Evolutionary conservation across 2,113 vertebrate genomes (phyloP).

Genomic region (Desmodus rotundus): DNA sequence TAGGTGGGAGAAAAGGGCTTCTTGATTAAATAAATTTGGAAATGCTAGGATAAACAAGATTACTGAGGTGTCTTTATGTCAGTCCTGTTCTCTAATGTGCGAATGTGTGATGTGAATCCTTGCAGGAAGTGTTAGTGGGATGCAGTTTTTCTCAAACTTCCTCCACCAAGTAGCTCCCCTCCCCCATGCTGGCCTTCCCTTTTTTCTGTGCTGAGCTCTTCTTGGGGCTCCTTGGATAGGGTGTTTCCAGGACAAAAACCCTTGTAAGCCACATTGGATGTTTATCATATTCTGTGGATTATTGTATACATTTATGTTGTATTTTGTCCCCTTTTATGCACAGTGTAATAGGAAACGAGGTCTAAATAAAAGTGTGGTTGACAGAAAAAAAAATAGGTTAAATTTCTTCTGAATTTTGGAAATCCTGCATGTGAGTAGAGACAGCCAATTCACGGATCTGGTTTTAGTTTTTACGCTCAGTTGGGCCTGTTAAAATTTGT

Average conservation of each 20-base stretch:
- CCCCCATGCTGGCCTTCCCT: accelerated
- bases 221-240: not conserved
- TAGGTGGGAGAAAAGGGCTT: not conserved
- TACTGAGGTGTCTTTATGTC: not conserved
- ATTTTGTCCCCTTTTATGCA: not conserved
- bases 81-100: not conserved
- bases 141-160: not conserved
- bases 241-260: not conserved
- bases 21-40: not conserved
- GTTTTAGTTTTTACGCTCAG: not conserved
- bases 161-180: not conserved
- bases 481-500: not conserved
- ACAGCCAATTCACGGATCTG: not conserved
- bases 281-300: not conserved
- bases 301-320: not conserved
- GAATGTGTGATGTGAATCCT: not conserved
- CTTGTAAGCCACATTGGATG: not conserved
- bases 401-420: not conserved
- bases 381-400: not conserved
- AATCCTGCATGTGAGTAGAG: not conserved
- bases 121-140: not conserved
- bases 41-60: not conserved
- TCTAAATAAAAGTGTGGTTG: not conserved
- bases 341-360: not conserved
- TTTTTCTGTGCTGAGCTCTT: not conserved